These are phyloP conservation scores for Malthinus seriepunctatus DNA, from an alignment of 2,888 invertebrate species.

Conservation along the genomic window DNA sequence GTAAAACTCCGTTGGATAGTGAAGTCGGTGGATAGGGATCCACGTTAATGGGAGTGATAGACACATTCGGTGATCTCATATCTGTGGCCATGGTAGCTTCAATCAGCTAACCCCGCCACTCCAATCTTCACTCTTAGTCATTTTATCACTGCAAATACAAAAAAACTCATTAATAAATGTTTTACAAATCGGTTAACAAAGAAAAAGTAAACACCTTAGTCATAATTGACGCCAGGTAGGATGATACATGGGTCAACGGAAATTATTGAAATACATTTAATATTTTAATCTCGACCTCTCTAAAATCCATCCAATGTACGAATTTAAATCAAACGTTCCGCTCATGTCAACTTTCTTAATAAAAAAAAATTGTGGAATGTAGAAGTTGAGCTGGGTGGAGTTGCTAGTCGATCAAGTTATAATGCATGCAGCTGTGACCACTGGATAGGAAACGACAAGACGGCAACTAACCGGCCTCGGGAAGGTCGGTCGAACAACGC, in stretches of 20 bases:
- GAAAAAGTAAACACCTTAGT: constrained; percentile 20
- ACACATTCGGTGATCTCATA: constrained; percentile 64
- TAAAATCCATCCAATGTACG: too few species aligned
- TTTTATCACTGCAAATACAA: constrained; percentile 15
- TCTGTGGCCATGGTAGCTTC: constrained; percentile 50
- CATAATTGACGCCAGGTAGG: constrained; percentile 24
- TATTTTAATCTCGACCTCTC: too few species aligned
- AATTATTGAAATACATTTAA: constrained; percentile 9
- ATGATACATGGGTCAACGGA: constrained; percentile 14
- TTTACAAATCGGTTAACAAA: constrained; percentile 3
- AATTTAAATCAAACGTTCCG: too few species aligned
- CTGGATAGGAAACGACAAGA: constrained; percentile 32
- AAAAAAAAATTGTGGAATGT: constrained; percentile 29
- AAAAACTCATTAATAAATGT: constrained; percentile 5
- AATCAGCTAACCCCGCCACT: constrained; percentile 51
- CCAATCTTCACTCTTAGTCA: constrained; percentile 31
- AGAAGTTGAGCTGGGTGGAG: constrained; percentile 33
- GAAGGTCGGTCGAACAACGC: constrained; percentile 36
- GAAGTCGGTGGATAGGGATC: constrained; percentile 42
- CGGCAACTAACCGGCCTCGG: constrained; percentile 36
- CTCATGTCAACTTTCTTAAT: too few species aligned
- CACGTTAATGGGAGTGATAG: constrained; percentile 81
- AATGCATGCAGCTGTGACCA: constrained; percentile 22
- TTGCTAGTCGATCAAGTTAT: constrained; percentile 34
- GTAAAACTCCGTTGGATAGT: constrained; percentile 23